phyloP scores from a whole-genome alignment of 2,888 invertebrate genomes.

The Temnothorax ravouxi region DNA sequence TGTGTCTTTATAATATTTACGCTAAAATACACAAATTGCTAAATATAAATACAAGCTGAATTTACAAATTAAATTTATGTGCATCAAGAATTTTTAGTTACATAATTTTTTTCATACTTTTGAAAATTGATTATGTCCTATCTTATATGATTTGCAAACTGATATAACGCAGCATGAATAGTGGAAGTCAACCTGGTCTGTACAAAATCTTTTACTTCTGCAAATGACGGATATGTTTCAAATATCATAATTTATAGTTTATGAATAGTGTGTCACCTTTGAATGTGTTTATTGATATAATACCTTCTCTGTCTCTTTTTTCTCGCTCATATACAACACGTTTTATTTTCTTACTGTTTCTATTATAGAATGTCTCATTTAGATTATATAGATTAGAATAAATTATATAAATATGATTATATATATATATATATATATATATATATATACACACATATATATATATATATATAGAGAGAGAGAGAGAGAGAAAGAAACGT shows the following conservation, averaged over 20 bases:
- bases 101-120: neutral
- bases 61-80: conserved; percentile 21
- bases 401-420: neutral
- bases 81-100: conserved; percentile 9
- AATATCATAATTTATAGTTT: conserved; percentile 14
- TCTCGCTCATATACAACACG: conserved; percentile 20
- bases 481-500: neutral
- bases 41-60: neutral
- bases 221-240: conserved; percentile 38
- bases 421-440: neutral
- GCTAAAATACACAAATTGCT: conserved; percentile 15
- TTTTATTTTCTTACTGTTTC: conserved; percentile 16
- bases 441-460: too few relatives aligned
- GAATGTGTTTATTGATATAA: conserved; percentile 37
- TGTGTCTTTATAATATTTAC: conserved; percentile 24
- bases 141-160: conserved; percentile 43
- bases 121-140: conserved; percentile 23
- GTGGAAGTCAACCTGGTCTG: conserved; percentile 24
- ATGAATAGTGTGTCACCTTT: conserved; percentile 17
- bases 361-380: conserved; percentile 17
- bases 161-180: conserved; percentile 39
- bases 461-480: too few relatives aligned
- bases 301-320: neutral
- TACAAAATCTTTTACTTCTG: conserved; percentile 29
- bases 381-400: conserved; percentile 14